phyloP scores from a whole-genome alignment of 64 coral and sea anemone genomes.

The Anthopleura sola region DNA sequence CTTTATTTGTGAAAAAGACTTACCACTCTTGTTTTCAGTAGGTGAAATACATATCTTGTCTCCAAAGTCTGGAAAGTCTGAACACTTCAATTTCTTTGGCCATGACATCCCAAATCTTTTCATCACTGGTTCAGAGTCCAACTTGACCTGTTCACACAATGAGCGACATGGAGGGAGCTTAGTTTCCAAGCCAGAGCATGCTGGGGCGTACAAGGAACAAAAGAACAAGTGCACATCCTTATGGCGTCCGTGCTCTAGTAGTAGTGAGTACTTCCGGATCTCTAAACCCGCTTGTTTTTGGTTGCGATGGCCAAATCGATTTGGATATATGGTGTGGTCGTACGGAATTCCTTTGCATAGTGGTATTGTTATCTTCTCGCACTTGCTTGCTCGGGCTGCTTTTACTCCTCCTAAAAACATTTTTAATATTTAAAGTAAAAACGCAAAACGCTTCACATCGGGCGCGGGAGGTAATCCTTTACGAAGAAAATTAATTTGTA shows the following conservation, averaged over 20 bases:
- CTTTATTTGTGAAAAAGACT: background rate
- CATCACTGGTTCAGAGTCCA: slow-evolving; percentile 43
- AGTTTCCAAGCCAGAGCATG: slow-evolving; percentile 13
- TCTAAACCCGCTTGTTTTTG: slow-evolving; percentile 34
- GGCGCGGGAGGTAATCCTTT: too few species aligned
- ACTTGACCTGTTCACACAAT: slow-evolving; percentile 46
- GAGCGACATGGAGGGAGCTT: slow-evolving; percentile 20
- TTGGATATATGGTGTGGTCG: slow-evolving; percentile 55
- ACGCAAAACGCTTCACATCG: too few species aligned
- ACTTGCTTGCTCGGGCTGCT: background rate
- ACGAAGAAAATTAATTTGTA: too few species aligned
- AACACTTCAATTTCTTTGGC: slow-evolving; percentile 70
- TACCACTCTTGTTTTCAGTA: background rate
- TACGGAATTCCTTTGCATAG: slow-evolving; percentile 41
- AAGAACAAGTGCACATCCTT: background rate
- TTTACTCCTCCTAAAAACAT: too few species aligned
- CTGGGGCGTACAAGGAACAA: slow-evolving; percentile 56
- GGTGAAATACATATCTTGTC: background rate
- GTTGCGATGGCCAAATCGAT: slow-evolving; percentile 29
- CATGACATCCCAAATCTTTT: slow-evolving; percentile 67
- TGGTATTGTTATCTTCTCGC: slow-evolving; percentile 40
- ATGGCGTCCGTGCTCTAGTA: slow-evolving; percentile 32
- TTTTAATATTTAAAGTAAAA: background rate
- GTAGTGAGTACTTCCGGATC: slow-evolving; percentile 31
- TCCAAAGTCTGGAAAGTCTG: slow-evolving; percentile 39